These are phyloP conservation scores for Rhabdophis nuchalis DNA, from an alignment of 2,797 vertebrate species.

Conservation along the genomic window DNA sequence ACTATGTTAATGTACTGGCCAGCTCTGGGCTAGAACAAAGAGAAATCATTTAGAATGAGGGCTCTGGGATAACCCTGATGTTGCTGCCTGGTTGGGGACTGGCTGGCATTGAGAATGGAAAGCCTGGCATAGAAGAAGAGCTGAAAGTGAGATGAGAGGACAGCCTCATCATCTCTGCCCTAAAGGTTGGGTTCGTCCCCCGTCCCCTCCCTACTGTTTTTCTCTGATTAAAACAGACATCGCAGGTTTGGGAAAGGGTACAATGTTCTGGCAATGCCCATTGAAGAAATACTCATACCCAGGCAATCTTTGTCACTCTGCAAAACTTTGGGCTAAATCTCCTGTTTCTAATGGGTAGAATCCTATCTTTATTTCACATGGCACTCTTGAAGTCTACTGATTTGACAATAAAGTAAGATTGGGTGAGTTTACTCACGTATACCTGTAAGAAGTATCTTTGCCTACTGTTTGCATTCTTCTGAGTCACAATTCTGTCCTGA, in stretches of 20 bases:
- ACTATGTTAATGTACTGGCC: neutral
- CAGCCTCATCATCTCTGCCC: neutral
- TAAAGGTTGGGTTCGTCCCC: neutral
- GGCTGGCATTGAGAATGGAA: neutral
- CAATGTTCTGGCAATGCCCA: neutral
- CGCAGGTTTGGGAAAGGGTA: neutral
- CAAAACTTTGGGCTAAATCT: neutral
- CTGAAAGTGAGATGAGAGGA: neutral
- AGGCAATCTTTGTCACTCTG: neutral
- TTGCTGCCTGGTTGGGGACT: fast-evolving
- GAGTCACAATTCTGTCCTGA: neutral
- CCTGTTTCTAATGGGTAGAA: neutral
- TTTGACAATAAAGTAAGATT: neutral
- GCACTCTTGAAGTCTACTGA: neutral
- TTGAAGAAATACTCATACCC: neutral
- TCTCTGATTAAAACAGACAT: neutral
- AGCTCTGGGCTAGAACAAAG: constrained; percentile 4
- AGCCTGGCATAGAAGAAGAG: neutral
- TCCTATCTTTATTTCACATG: neutral
- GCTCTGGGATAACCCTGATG: neutral
- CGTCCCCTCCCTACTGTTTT: neutral
- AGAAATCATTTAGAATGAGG: neutral
- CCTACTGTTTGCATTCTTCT: neutral
- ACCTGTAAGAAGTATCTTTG: neutral
- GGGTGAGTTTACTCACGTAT: neutral